Evolutionary conservation across 2,797 vertebrate genomes (phyloP).

Genomic region (Fistularia commersonii): DNA sequence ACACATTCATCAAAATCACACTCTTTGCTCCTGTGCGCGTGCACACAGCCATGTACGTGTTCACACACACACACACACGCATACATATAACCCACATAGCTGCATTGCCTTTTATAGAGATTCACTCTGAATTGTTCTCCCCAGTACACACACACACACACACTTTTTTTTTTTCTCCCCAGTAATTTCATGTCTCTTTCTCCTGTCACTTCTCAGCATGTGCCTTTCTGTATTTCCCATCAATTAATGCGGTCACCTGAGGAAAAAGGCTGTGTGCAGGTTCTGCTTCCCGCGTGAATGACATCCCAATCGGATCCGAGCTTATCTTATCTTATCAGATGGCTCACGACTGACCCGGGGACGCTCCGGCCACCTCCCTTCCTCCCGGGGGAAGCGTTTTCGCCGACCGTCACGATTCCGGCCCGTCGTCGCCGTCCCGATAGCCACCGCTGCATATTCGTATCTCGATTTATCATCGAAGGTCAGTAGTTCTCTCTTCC

Average conservation of each 20-base stretch:
- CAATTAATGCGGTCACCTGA: background rate
- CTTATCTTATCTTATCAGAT: conserved; percentile 3
- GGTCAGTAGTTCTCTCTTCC: conserved; percentile 11
- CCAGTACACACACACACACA: background rate
- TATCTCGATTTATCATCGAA: conserved; percentile 19
- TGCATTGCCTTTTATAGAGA: conserved; percentile 5
- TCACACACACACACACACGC: conserved; percentile 7
- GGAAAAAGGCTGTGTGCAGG: conserved; percentile 1
- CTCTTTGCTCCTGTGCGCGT: conserved; percentile 11
- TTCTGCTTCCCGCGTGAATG: background rate
- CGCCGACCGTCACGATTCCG: too few relatives aligned
- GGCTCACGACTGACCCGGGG: background rate
- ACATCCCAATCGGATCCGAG: conserved; percentile 10
- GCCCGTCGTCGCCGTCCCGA: too few relatives aligned
- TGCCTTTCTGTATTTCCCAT: conserved; percentile 4
- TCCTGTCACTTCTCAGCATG: conserved; percentile 6
- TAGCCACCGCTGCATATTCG: too few relatives aligned
- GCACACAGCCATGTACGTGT: conserved; percentile 1
- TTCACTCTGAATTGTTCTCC: conserved; percentile 8
- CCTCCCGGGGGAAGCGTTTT: too few relatives aligned
- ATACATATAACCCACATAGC: conserved; percentile 8
- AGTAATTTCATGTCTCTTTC: background rate
- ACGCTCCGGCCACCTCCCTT: background rate
- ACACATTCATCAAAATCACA: conserved; percentile 65
- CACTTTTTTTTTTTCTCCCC: background rate